phyloP scores from a whole-genome alignment of 2,797 vertebrate species.

The Peromyscus eremicus region DNA sequence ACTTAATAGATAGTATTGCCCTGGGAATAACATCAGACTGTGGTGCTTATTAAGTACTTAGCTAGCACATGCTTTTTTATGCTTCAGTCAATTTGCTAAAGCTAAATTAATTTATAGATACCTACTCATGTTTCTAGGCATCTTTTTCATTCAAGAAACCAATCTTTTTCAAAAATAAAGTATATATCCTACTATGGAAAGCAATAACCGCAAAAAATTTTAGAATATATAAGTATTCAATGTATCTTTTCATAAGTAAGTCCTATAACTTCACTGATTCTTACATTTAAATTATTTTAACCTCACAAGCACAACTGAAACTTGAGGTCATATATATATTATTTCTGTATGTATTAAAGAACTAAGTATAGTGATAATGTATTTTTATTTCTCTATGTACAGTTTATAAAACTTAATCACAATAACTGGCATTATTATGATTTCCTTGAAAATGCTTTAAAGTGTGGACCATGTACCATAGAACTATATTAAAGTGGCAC shows the following conservation, averaged over 20 bases:
- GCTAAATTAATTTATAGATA: slow-evolving; percentile 27
- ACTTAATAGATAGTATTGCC: background rate
- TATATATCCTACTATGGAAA: background rate
- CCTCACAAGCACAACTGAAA: background rate
- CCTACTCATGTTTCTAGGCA: background rate
- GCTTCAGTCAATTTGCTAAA: slow-evolving; percentile 29
- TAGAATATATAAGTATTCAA: background rate
- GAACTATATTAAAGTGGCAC: background rate
- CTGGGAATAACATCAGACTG: background rate
- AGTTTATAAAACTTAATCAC: background rate
- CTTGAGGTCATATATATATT: background rate
- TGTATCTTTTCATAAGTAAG: background rate
- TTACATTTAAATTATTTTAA: background rate
- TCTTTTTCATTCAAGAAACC: background rate
- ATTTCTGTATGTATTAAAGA: slow-evolving; percentile 29
- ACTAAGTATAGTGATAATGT: background rate
- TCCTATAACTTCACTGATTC: background rate
- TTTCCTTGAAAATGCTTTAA: background rate
- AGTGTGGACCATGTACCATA: background rate
- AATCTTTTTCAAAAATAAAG: background rate
- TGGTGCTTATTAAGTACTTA: background rate
- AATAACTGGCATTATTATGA: background rate
- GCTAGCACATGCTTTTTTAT: background rate
- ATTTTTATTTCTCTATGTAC: slow-evolving; percentile 15
- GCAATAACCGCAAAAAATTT: background rate